phyloP scores from a whole-genome alignment of 2,797 vertebrate genomes.

The Paratrypauchen microcephalus region DNA sequence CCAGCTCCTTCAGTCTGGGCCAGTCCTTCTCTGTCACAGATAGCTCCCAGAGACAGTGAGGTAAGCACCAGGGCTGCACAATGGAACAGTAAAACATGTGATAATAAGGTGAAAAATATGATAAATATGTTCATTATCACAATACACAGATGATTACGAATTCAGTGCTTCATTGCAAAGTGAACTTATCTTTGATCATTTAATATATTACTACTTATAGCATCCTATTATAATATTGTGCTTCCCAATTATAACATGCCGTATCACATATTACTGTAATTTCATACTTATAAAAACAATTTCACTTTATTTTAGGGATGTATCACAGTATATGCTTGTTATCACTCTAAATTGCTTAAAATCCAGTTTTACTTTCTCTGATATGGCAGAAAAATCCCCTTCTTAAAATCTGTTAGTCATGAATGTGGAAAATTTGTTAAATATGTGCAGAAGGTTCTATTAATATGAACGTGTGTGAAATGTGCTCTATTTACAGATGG shows the following conservation, averaged over 20 bases:
- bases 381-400: constrained; percentile 25
- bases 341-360: background rate
- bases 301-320: background rate
- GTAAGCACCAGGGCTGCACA: constrained; percentile 37
- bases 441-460: constrained; percentile 25
- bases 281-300: background rate
- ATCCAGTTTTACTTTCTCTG: constrained; percentile 26
- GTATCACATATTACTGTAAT: background rate
- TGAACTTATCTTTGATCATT: no score
- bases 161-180: no score
- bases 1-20: constrained; percentile 61
- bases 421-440: constrained; percentile 11
- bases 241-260: no score
- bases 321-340: background rate
- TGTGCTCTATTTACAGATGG: constrained; percentile 35
- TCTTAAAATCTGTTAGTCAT: constrained; percentile 26
- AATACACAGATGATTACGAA: background rate
- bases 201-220: no score
- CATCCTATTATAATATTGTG: no score
- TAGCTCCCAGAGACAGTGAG: constrained; percentile 55
- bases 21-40: constrained; percentile 59
- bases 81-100: background rate
- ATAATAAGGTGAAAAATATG: background rate
- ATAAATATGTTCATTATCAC: background rate
- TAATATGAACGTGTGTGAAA: constrained; percentile 42